A percentile compares a stretch with the other conserved stretches of the same genome.
phyloP scores from a whole-genome alignment of 2,888 invertebrate species.

The Sepioteuthis lessoniana region DNA sequence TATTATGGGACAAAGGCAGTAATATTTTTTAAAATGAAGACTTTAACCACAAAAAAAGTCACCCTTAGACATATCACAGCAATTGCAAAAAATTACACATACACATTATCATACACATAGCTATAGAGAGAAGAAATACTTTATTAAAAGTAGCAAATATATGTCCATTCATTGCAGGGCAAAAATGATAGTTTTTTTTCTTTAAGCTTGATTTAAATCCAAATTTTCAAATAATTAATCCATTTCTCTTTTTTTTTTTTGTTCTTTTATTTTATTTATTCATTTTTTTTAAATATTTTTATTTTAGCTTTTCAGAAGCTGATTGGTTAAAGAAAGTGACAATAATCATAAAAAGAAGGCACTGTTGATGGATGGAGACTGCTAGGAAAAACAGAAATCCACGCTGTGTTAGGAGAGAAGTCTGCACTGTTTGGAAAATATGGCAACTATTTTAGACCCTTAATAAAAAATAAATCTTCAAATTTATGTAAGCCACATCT shows the following conservation, averaged over 20 bases:
- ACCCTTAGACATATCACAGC: neutral
- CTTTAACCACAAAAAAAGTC: neutral
- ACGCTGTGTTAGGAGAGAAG: slow-evolving; percentile 14
- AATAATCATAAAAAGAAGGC: neutral
- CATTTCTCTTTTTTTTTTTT: neutral
- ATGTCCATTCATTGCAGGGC: slow-evolving; percentile 1
- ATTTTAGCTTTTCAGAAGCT: neutral
- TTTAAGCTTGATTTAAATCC: neutral
- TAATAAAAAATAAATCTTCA: neutral
- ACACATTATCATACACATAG: neutral
- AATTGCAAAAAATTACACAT: neutral
- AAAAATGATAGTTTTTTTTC: neutral
- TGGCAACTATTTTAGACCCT: slow-evolving; percentile 7
- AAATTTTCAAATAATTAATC: neutral
- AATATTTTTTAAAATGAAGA: neutral
- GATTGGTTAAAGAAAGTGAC: neutral
- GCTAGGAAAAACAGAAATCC: neutral
- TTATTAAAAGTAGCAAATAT: neutral
- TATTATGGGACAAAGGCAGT: too few relatives aligned
- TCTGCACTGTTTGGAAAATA: slow-evolving; percentile 20
- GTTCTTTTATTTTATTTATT: too few relatives aligned
- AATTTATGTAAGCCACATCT: neutral
- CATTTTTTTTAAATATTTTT: neutral
- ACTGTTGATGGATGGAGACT: slow-evolving; percentile 33
- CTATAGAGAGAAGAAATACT: neutral